Evolutionary conservation across 2,888 invertebrate species (phyloP).

Genomic region (Epinotia demarniana): DNA sequence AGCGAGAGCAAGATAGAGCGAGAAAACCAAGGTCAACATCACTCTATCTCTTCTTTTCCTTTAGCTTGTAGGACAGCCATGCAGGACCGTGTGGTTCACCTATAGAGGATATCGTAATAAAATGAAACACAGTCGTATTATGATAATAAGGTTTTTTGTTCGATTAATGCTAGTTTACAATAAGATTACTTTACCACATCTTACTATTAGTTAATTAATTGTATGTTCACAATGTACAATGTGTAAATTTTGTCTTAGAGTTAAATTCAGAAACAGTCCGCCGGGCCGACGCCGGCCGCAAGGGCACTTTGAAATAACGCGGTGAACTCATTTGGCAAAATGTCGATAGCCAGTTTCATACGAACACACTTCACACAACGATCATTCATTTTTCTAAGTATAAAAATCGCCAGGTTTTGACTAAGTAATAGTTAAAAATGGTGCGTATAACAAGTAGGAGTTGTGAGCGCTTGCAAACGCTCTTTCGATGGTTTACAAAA

Average conservation of each 20-base stretch:
- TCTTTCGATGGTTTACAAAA: not conserved
- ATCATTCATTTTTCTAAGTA: slow-evolving; percentile 33
- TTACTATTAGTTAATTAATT: slow-evolving; percentile 77
- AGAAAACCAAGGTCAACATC: too few species aligned
- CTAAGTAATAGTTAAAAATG: not conserved
- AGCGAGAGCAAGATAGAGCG: too few species aligned
- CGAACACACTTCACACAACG: slow-evolving; percentile 41
- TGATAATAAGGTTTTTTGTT: slow-evolving; percentile 85
- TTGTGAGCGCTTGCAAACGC: not conserved
- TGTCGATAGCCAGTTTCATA: slow-evolving; percentile 37
- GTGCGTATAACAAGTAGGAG: not conserved
- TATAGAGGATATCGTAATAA: slow-evolving; percentile 37
- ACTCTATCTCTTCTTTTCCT: too few species aligned
- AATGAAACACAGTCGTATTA: slow-evolving; percentile 79
- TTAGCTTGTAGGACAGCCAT: not conserved
- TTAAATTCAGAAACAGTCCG: slow-evolving; percentile 80
- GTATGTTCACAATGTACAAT: slow-evolving; percentile 85
- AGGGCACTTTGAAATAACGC: slow-evolving; percentile 80
- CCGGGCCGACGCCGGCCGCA: slow-evolving; percentile 75
- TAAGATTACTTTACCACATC: slow-evolving; percentile 81
- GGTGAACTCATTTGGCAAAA: slow-evolving; percentile 50
- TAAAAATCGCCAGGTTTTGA: slow-evolving; percentile 28
- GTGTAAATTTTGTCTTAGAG: slow-evolving; percentile 75
- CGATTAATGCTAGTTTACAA: slow-evolving; percentile 83
- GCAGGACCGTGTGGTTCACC: not conserved